phyloP scores from a whole-genome alignment of 2,888 invertebrate genomes.

The Steinernema scapterisci region DNA sequence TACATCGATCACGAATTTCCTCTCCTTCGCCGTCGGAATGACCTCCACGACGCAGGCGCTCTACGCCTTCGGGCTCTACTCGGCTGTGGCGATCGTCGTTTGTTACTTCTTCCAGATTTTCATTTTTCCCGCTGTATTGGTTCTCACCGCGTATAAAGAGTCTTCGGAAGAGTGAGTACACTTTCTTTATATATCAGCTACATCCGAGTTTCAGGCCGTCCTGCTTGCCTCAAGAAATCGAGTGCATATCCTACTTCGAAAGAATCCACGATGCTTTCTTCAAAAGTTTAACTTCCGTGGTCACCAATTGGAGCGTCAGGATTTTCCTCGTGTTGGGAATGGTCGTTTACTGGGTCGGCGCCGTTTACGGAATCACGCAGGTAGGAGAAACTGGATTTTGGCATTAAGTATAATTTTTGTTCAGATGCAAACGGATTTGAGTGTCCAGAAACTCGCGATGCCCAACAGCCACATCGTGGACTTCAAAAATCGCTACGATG shows the following conservation, averaged over 20 bases:
- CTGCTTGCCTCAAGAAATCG: slow-evolving; percentile 45
- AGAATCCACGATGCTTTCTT: slow-evolving; percentile 42
- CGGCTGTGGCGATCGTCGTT: slow-evolving; percentile 51
- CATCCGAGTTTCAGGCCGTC: slow-evolving; percentile 20
- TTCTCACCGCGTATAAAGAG: slow-evolving; percentile 50
- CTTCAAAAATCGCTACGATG: slow-evolving; percentile 49
- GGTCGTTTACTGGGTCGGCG: slow-evolving; percentile 49
- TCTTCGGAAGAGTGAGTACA: slow-evolving; percentile 40
- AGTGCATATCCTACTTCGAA: slow-evolving; percentile 38
- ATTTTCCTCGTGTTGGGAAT: slow-evolving; percentile 33
- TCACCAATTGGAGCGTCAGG: slow-evolving; percentile 37
- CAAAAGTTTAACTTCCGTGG: slow-evolving; percentile 41
- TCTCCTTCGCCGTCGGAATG: slow-evolving; percentile 58
- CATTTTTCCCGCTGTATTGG: slow-evolving; percentile 55
- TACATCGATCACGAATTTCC: slow-evolving; percentile 55
- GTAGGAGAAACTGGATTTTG: not conserved
- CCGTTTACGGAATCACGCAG: slow-evolving; percentile 46
- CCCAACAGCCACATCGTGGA: slow-evolving; percentile 44
- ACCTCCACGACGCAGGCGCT: slow-evolving; percentile 55
- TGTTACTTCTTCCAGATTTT: slow-evolving; percentile 54
- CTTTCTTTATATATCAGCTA: not conserved
- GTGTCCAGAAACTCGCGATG: slow-evolving; percentile 53
- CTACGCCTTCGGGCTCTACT: slow-evolving; percentile 56
- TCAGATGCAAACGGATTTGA: slow-evolving; percentile 48
- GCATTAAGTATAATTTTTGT: not conserved